Evolutionary conservation across 2,113 vertebrate genomes (phyloP), one percentile per base, ranked within the genome.

Genomic region (Scartelaos histophorus): DNA sequence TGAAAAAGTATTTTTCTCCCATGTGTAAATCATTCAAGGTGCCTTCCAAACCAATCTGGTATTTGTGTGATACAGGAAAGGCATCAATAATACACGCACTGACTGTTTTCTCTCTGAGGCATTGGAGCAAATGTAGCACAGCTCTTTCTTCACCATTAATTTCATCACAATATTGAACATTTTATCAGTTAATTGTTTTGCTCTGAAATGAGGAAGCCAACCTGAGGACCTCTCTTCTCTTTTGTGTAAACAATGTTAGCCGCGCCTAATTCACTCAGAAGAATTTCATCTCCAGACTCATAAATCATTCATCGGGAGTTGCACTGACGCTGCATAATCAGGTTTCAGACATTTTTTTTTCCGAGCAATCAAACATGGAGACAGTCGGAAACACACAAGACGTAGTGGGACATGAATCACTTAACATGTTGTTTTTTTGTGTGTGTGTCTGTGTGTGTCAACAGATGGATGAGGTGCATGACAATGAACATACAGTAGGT

Each of bases 221-320:
- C 35, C 77, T 79, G 81, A 83, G 70, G 81, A 88, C 76, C 65
- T 74, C 25, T 38, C 34, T 38, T 45, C 61, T 38, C 34, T 70
- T 64, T 70, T 82, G 66, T 2, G 78, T 82, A 89, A 83, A 87
- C 86, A 83, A 79, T 74, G 74, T 83, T 71, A 69, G 79, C 80
- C 47, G 70, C 3, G 6, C 22, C 65, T 69, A 73, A 80, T 75
- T 74, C 84, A 83, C 79, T 75, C 49, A 64, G 67, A 76, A 82
- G 62, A 87, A 80, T 84, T 80, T 73, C 71, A 51, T 82, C 83
- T 72, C 29, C 24, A 56, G 69, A 83, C 70, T 74, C 84, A 91
- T 89, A 73, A 76, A 91, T 89, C 80, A 88, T 89, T 88, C 78
- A 91, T 86, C 73, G 81, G 79, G 71, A 75, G 78, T 76, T 85